Evolutionary conservation across 2,797 vertebrate genomes (phyloP), one percentile per base, ranked within the genome.

Genomic region (Manis crassicaudata): DNA sequence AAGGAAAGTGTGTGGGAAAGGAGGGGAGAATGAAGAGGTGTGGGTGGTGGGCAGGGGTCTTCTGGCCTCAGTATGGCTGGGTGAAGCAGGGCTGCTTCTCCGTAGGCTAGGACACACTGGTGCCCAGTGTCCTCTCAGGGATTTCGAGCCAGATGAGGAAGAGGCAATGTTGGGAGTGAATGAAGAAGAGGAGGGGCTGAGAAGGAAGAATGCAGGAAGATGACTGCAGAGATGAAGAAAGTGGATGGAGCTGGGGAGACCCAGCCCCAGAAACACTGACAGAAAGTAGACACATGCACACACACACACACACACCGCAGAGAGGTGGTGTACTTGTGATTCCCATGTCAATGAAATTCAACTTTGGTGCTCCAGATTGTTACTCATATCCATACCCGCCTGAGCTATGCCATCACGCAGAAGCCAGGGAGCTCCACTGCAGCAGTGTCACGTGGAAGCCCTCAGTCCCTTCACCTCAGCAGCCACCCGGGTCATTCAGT

Each of bases 351-450:
- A 17, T 60, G n/a, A 58, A 56, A 63, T 29, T 67, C 25, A 32
- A 18, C n/a, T 37, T 80, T 32, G 68, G 17, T 29, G 23, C 29
- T 82, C 70, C 17, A 21, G 23, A 80, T 29, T 32, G 84, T 32
- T 12, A 14, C 23, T 58, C 0, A 7, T 29, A 37, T 72, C 27
- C 10, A 35, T 29, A 18, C 5, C 43, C 20, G 1, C 16, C 10
- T 58, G 25, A 54, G 27, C 0, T 0, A 35, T 8, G 32, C 70
- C 58, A 35, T 32, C 20, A 18, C 50, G 3, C 37, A 83, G 63
- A 12, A 63, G 16, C 43, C 6, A 0, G 3, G n/a, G 68, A 76
- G n/a, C 5, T 79, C 32, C 16, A 1, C 0, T 4, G 18, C 0
- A 9, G 52, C 5, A 65, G 58, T 25, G 63, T 27, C 8, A 67